Evolutionary conservation across 2,888 invertebrate species (phyloP), one percentile per base, ranked within the genome.

Genomic region (Spisula subtruncata): DNA sequence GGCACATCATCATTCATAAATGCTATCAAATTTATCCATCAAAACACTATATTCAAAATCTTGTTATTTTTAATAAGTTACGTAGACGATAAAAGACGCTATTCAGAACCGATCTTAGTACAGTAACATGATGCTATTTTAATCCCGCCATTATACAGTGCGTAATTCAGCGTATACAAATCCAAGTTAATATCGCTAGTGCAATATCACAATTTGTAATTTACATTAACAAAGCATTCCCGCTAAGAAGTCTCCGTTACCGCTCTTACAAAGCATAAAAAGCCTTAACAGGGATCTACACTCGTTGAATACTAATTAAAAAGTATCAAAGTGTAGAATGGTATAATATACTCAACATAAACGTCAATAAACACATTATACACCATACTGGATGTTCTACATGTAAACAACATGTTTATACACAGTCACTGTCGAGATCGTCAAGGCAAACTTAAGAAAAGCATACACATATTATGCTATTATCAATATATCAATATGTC

Each of bases 301-400:
- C 56, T 71, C 18, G 66, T 41, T 87, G 89, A 89, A 89, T 89
- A 81, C 84, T 85, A 87, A 89, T 89, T 89, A 89, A 84, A 48
- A 46, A 48, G 29, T 51, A 81, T 8, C 41, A 75, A 75, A 85
- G 60, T 66, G 32, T 75, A 18, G 16, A 35, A 75, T 32, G 5
- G 35, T 75, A 35, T 32, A 75, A 75, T 75, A 75, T 75, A 75
- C 35, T 14, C 35, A 35, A 75, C 5, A 35, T 18, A 16, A 75
- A 75, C 75, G 35, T 75, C 75, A 75, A 75, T 66, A 66, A 25
- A 66, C 25, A n/a, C n/a, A n/a, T n/a, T n/a, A n/a, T n/a, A n/a
- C n/a, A n/a, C n/a, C n/a, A 25, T 25, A 12, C 25, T 25, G 8
- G n/a, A 66, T 66, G 20, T n/a, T 66, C 1, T 25, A 66, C 60